Evolutionary conservation across 2,113 vertebrate genomes (phyloP), one percentile per base, ranked within the genome.

Genomic region (Lynx canadensis): DNA sequence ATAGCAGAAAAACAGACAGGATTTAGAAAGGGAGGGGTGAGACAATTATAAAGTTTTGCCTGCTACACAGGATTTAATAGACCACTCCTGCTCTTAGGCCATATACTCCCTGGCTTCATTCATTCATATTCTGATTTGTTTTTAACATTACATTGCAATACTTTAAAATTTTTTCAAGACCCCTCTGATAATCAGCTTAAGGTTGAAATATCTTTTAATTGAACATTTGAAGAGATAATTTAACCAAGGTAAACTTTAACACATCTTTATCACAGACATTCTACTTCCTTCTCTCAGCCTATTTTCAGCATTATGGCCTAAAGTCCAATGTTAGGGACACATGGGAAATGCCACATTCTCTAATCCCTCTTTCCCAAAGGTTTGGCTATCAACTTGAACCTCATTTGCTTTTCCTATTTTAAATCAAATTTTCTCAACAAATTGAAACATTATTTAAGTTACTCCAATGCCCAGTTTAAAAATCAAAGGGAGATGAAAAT

Each of bases 391-490:
- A 14, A 89, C 8, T 63, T 73, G 23, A 3, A 36, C 2, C 4
- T 86, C 63, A 85, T 84, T 90, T 84, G 25, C 57, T 92, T 91
- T 92, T 81, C 12, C 12, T 29, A 65, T 60, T 87, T 52, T 65
- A 92, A 91, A 73, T 92, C 66, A 92, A 69, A 73, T 45, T 66
- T 92, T 92, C 29, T 81, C 48, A 97, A 78, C 21, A 92, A 87
- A 87, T 65, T 95, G 27, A 65, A 87, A 55, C 57, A 48, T 41
- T 55, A 48, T 27, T 82, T 74, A 74, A 91, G 50, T 89, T 52
- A 81, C 16, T 84, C 38, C 38, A 86, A 38, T 80, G 71, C 33
- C 76, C 65, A 48, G 36, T 90, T 71, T 60, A 63, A 94, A 80
- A 76, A 79, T 85, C 0, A 9, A 85, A 83, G 11, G 41, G 52